Evolutionary conservation across 1,140 invertebrate species (phyloP).

Genomic region (Drosophila funebris): DNA sequence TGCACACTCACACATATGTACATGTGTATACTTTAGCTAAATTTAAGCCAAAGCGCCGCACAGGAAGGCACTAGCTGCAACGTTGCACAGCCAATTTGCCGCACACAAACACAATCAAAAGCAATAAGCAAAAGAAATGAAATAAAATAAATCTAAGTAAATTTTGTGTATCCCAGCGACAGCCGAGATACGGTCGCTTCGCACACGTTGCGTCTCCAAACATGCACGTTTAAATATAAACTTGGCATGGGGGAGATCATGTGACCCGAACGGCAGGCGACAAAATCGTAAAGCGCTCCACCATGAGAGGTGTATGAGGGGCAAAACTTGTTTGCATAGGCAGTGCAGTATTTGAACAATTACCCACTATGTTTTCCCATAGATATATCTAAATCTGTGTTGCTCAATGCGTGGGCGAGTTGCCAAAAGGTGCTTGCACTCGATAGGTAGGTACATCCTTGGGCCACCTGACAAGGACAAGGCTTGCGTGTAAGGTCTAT

Average conservation of each 20-base stretch:
- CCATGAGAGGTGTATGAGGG: too few relatives aligned
- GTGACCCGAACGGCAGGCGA: conserved; percentile 49
- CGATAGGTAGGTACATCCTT: conserved; percentile 37
- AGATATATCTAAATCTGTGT: not conserved
- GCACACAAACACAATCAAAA: conserved; percentile 37
- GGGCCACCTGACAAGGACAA: conserved; percentile 64
- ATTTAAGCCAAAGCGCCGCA: conserved; percentile 25
- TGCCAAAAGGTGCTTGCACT: conserved; percentile 21
- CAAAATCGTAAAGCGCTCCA: conserved; percentile 8
- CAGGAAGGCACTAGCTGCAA: conserved; percentile 40
- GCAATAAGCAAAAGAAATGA: conserved; percentile 9
- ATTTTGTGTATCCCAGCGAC: conserved; percentile 34
- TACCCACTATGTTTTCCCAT: not conserved
- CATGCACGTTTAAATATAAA: conserved; percentile 67
- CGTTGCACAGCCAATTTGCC: conserved; percentile 60
- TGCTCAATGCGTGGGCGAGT: not conserved
- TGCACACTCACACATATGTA: not conserved
- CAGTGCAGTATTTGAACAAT: conserved; percentile 1
- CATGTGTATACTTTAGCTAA: conserved; percentile 9
- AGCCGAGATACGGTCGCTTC: not conserved
- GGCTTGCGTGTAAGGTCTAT: conserved; percentile 56
- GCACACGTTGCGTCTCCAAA: conserved; percentile 67
- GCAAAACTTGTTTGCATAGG: not conserved
- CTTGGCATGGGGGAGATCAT: conserved; percentile 80
- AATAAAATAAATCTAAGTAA: conserved; percentile 38